Base-by-base conservation (phyloP, 2,113 vertebrate genomes). In the Ageneiosus marmoratus region DNA sequence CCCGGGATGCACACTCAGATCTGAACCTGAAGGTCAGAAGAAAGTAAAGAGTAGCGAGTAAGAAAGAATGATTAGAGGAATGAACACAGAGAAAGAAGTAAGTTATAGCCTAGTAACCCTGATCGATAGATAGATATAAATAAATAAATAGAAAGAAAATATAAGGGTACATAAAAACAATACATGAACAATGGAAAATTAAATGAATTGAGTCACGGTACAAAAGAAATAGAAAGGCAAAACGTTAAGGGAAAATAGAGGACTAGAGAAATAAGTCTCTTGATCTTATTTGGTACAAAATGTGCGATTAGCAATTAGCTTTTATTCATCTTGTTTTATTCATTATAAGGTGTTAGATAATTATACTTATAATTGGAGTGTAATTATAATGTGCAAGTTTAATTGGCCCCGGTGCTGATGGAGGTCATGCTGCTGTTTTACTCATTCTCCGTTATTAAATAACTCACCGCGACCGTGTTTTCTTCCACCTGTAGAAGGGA, bases 241-340 rank as follows among this genome's bases (percentile, higher is more conserved):
- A 73, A 73, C 8, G 0, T 16, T 73, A 48, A 48, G 41, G n/a
- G 24, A 50, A 70, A 46, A 73, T 73, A 13, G 41, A 70, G 48
- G 12, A 46, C 24, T n/a, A 13, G 0, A 46, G 11, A 27, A 72
- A 72, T 15, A 72, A 8, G 24, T 32, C 72, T 50, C 15, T 51
- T 51, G 46, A 75, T 53, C 15, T 53, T 34, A 53, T 75, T 32
- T 48, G n/a, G 77, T 63, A 50, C 24, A 78, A 78, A 83, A 79
- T 53, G 75, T 63, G 69, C 69, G 77, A 86, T 80, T 82, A 86
- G 72, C 77, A 80, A 76, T 83, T 83, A 83, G 62, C 48, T 62
- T 32, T 34, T 81, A 83, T 86, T 83, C 62, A 83, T 83, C 72
- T 46, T 56, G 37, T 46, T 69, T n/a, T 46, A 37, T 82, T 81